Evolutionary conservation across 2,888 invertebrate genomes (phyloP).

Genomic region (Didymodactylos carnosus): DNA sequence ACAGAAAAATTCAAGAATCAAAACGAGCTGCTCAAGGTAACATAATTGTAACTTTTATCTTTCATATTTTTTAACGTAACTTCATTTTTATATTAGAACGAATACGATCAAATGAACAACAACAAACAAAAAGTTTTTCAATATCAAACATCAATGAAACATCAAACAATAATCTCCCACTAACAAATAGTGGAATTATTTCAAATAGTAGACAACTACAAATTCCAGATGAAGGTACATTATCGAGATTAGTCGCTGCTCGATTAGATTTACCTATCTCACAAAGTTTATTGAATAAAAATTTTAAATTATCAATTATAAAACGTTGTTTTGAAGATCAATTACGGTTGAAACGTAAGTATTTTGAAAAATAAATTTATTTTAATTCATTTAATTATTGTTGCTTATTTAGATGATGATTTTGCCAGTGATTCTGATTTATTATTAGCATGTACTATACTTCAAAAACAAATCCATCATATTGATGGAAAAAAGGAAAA

Average conservation of each 20-base stretch:
- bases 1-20: neutral
- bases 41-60: too few relatives aligned
- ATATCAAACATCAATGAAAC: too few relatives aligned
- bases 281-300: neutral
- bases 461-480: neutral
- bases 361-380: neutral
- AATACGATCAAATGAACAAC: too few relatives aligned
- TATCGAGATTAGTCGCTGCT: neutral
- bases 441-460: neutral
- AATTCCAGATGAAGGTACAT: neutral
- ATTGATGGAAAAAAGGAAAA: neutral
- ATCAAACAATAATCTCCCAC: too few relatives aligned
- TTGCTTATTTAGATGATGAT: neutral
- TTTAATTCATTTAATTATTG: neutral
- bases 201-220: neutral
- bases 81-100: too few relatives aligned
- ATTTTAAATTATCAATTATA: neutral
- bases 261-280: neutral
- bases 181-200: too few relatives aligned
- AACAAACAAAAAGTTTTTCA: too few relatives aligned
- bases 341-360: neutral
- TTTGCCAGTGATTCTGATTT: neutral
- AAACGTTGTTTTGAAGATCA: neutral
- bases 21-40: neutral
- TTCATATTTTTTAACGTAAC: too few relatives aligned